These are phyloP conservation scores for Globodera rostochiensis DNA, from an alignment of 1,140 invertebrate species.

Conservation along the genomic window DNA sequence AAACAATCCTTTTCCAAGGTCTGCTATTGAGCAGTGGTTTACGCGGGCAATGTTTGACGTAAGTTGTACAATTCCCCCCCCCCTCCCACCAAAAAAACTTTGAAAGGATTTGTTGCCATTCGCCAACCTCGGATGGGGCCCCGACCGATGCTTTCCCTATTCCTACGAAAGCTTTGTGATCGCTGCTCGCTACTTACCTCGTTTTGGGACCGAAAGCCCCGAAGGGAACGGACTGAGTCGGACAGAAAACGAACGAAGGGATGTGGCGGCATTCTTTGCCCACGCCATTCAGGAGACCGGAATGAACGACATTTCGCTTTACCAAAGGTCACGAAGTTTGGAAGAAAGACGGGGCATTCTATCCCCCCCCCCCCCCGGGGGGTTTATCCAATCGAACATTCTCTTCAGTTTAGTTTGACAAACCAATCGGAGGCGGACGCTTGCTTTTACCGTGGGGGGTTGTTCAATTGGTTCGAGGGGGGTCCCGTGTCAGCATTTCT, in stretches of 20 bases:
- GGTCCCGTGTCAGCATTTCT: conserved; percentile 61
- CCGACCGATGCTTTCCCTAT: conserved; percentile 56
- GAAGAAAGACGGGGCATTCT: background rate
- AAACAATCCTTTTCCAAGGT: conserved; percentile 14
- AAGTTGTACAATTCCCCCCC: conserved; percentile 4
- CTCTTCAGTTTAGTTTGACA: conserved; percentile 32
- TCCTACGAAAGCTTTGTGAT: conserved; percentile 62
- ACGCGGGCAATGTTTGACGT: conserved; percentile 49
- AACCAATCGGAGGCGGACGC: conserved; percentile 46
- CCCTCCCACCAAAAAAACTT: background rate
- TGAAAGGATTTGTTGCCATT: conserved; percentile 58
- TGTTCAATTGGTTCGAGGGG: conserved; percentile 65
- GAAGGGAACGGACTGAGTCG: conserved; percentile 18
- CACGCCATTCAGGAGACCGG: conserved; percentile 57
- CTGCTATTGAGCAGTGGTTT: conserved; percentile 41
- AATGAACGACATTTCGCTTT: conserved; percentile 47
- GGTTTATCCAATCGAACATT: background rate
- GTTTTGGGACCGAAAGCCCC: conserved; percentile 52
- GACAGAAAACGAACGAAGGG: conserved; percentile 36
- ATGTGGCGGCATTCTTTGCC: conserved; percentile 52
- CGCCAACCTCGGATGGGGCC: conserved; percentile 63
- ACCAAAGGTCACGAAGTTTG: conserved; percentile 3
- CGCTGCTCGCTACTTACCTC: conserved; percentile 63
- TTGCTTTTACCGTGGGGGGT: conserved; percentile 64
- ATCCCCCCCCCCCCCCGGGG: background rate